Base-by-base conservation (phyloP, 2,888 invertebrate genomes). In the Lepidocyrtinus sp. region DNA sequence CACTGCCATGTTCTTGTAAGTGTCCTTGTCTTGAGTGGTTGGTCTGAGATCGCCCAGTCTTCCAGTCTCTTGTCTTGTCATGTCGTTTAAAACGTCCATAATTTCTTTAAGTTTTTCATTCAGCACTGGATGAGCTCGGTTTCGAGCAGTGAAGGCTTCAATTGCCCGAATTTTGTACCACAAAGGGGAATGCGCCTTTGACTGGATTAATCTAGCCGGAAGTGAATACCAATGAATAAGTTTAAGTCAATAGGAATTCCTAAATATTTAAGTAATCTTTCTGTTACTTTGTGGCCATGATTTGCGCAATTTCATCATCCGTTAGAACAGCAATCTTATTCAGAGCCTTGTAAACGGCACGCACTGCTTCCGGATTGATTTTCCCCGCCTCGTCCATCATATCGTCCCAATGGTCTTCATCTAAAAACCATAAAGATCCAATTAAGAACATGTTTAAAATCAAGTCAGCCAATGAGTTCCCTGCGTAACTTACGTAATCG, bases 141-240 rank as follows among this genome's bases (percentile, higher is more conserved):
- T 88, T n/a, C 91, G 91, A 5, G 90, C 89, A 68, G 87, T 88
- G 1, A 91, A 87, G 46, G 90, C 89, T 50, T 91, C 91, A 71
- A 90, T 90, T 75, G 91, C 91, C 7, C 92, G 89, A 2, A 76
- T 76, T 64, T 22, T 70, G 88, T 92, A 92, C 91, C 91, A 92
- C 84, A 90, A 89, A 2, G 90, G 88, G 55, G 89, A 89, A 84
- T 91, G 91, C 0, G 70, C 70, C 36, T 45, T 63, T 17, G 22
- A 63, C 24, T 76, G 76, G 27, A 76, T 76, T 3, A 76, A 89
- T 88, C 82, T 89, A 88, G 24, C 5, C 1, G 7, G 19, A 9
- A 27, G n/a, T 26, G 27, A 5, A 25, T 12, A n/a, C 3, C 27
- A 27, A 26, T n/a, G n/a, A 24, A 64, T 63, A 2, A 72, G 12